Evolutionary conservation across 2,888 invertebrate species (phyloP).

Genomic region (Siphlonurus alternatus): DNA sequence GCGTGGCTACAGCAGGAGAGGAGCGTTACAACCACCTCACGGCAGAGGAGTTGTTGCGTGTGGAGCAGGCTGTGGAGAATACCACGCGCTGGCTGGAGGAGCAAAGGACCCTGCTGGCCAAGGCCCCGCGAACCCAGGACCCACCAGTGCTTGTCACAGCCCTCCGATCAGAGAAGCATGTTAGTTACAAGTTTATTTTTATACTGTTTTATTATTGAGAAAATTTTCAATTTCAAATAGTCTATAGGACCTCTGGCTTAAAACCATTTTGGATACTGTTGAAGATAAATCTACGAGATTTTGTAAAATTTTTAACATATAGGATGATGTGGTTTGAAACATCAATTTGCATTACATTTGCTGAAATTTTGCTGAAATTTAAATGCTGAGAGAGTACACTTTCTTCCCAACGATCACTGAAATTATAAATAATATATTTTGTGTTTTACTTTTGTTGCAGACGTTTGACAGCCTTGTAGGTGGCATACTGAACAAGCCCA

Average conservation of each 20-base stretch:
- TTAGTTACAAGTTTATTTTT: slow-evolving; percentile 31
- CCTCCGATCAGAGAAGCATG: slow-evolving; percentile 62
- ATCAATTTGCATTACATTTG: too few relatives aligned
- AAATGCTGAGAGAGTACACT: too few relatives aligned
- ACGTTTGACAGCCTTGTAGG: slow-evolving; percentile 33
- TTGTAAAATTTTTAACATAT: too few relatives aligned
- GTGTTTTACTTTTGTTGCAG: slow-evolving; percentile 22
- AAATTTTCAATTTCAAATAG: slow-evolving; percentile 6
- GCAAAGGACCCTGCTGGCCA: slow-evolving; percentile 45
- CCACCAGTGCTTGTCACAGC: slow-evolving; percentile 64
- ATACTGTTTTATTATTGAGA: slow-evolving; percentile 3
- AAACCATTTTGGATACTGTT: too few relatives aligned
- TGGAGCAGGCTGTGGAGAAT: slow-evolving; percentile 47
- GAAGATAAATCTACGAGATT: too few relatives aligned
- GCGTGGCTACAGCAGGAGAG: slow-evolving; percentile 45
- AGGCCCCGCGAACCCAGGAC: slow-evolving; percentile 47
- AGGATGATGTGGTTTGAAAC: too few relatives aligned
- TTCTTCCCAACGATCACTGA: too few relatives aligned
- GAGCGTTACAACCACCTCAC: slow-evolving; percentile 63
- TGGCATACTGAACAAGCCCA: slow-evolving; percentile 77
- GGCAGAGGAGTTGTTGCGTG: slow-evolving; percentile 64
- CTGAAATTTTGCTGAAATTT: too few relatives aligned
- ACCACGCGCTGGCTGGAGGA: slow-evolving; percentile 71
- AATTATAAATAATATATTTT: too few relatives aligned
- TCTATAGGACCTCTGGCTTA: background rate